Base-by-base conservation (phyloP, 2,888 invertebrate species). In the Tachina fera region DNA sequence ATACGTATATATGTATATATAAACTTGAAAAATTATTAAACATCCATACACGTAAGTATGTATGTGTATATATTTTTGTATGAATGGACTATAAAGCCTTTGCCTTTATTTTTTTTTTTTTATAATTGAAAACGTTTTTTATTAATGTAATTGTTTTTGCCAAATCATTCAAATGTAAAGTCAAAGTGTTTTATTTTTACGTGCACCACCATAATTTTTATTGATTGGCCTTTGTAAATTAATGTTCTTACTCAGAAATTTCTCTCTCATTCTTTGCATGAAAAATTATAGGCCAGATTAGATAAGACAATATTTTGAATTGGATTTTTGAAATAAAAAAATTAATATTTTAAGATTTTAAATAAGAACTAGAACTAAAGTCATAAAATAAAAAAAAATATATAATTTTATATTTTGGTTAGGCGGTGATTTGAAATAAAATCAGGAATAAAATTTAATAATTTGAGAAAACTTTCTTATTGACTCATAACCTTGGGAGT, bases 81-180 rank as follows among this genome's bases (percentile, higher is more conserved):
- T 19, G 22, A 4, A 14, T 49, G 68, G 61, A 45, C 68, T 80
- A 31, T 3, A 70, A 47, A 70, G 75, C 71, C 71, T 72, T 71
- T 45, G 58, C 72, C 19, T 45, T 53, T n/a, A 8, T 19, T 47
- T 0, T 9, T 58, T n/a, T 19, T 51, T 56, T 2, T 43, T 14
- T 61, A 74, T 14, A 61, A 61, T 61, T 49, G 3, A 19, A 51
- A 74, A 49, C 60, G 43, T 47, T 31, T 53, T 68, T 41, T 41
- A 51, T 45, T 31, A 45, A 70, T 63, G 13, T 67, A 45, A 51
- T 19, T 8, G 8, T 60, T 70, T 43, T 51, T 65, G 19, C 13
- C 14, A 1, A 19, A 16, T 16, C 41, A 68, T 53, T 51, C 19
- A 41, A 13, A 68, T 41, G 41, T 41, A 68, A 39, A 16, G 11